Conservation (phyloP, 2,888 invertebrate species). For the Cylloceria caligata region DNA sequence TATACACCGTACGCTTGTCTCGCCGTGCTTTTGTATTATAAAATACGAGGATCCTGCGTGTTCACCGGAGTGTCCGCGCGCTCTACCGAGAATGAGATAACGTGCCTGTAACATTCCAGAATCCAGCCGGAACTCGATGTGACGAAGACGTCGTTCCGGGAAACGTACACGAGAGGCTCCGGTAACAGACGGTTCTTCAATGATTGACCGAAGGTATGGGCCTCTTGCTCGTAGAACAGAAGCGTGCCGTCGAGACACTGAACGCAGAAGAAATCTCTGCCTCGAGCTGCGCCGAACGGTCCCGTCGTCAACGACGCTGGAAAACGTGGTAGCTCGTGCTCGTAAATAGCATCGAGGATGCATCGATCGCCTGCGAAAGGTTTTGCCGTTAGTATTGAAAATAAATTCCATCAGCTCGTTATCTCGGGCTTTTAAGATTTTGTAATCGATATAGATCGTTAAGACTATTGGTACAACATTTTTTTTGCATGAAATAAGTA, state of each 20-base stretch:
- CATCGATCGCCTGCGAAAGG: constrained; percentile 88
- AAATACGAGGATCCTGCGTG: constrained; percentile 42
- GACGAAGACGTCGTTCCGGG: constrained; percentile 93
- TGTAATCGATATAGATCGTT: too few relatives aligned
- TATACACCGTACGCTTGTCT: neutral
- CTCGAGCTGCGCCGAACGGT: constrained; percentile 93
- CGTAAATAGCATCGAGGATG: constrained; percentile 90
- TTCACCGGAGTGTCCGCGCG: neutral
- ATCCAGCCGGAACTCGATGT: constrained; percentile 93
- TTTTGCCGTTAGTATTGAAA: neutral
- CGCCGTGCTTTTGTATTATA: constrained; percentile 16
- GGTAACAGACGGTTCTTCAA: constrained; percentile 93
- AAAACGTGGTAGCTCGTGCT: constrained; percentile 92
- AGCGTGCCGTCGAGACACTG: constrained; percentile 96
- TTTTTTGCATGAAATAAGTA: too few relatives aligned
- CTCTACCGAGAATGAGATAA: constrained; percentile 51
- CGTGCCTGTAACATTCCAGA: constrained; percentile 94
- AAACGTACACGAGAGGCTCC: constrained; percentile 92
- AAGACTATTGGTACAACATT: too few relatives aligned
- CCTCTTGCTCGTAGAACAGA: constrained; percentile 97
- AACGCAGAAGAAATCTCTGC: constrained; percentile 95
- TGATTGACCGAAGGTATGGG: constrained; percentile 92
- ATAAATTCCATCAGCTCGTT: neutral
- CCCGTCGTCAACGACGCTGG: constrained; percentile 93
- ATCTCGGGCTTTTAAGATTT: too few relatives aligned